phyloP scores from a whole-genome alignment of 2,888 invertebrate genomes.

The Andrena camellia region DNA sequence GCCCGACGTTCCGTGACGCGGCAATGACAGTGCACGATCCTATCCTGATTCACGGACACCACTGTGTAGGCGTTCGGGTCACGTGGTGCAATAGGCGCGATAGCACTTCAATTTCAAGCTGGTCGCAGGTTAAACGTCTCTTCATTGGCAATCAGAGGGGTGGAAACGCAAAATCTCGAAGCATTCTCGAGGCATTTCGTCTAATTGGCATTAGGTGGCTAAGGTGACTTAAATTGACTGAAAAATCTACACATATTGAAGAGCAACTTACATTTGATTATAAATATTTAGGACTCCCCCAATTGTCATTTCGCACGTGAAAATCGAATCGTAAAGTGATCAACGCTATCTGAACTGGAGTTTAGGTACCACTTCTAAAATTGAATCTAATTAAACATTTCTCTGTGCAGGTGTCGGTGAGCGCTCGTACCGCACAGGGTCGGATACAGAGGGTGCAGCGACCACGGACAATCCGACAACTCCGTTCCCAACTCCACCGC shows the following conservation, averaged over 20 bases:
- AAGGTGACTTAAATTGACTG: no score
- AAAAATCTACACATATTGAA: no score
- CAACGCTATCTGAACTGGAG: no score
- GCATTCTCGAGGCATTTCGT: no score
- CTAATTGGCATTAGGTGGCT: no score
- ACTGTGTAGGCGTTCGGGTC: constrained; percentile 11
- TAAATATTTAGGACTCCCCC: no score
- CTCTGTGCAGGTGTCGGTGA: constrained; percentile 86
- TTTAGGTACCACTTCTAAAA: background rate
- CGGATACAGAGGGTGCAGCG: constrained; percentile 88
- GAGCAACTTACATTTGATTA: no score
- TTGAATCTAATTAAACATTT: background rate
- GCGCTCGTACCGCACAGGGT: constrained; percentile 91
- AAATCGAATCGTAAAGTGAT: no score
- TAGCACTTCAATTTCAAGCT: constrained; percentile 23
- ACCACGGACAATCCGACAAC: constrained; percentile 87
- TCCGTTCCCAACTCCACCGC: constrained; percentile 87
- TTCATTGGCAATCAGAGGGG: background rate
- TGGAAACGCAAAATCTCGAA: background rate
- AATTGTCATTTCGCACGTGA: no score
- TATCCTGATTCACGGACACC: constrained; percentile 19
- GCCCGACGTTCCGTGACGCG: constrained; percentile 49
- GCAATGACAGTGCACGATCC: constrained; percentile 42
- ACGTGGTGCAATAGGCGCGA: constrained; percentile 13
- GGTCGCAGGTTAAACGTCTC: constrained; percentile 3